A percentile compares a stretch with the other conserved stretches of the same genome.
Conservation (phyloP, 2,888 invertebrate genomes). For the Andricus quercusramuli region DNA sequence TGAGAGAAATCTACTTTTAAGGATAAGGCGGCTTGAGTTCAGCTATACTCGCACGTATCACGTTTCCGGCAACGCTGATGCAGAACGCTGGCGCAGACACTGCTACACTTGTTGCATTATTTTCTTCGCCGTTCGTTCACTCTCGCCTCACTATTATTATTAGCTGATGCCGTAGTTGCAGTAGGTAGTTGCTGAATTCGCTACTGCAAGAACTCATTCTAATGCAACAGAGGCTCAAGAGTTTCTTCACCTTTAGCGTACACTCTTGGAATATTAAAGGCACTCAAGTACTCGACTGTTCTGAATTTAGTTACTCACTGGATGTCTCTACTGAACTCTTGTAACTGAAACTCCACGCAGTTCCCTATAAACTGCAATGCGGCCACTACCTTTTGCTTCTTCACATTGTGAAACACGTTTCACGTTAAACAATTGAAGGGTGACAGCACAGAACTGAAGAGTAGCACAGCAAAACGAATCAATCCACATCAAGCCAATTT, state of each 20-base stretch:
- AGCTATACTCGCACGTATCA: neutral
- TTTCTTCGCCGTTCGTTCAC: slow-evolving; percentile 44
- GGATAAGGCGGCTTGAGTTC: slow-evolving; percentile 55
- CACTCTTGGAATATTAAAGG: slow-evolving; percentile 35
- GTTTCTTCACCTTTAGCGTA: slow-evolving; percentile 35
- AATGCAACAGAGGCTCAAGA: slow-evolving; percentile 32
- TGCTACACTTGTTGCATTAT: slow-evolving; percentile 65
- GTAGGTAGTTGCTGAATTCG: slow-evolving; percentile 19
- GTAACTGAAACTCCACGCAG: slow-evolving; percentile 27
- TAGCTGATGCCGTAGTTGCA: slow-evolving; percentile 20
- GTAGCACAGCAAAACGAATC: too few relatives aligned
- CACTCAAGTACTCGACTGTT: slow-evolving; percentile 30
- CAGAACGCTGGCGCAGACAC: slow-evolving; percentile 44
- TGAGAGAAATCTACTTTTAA: slow-evolving; percentile 53
- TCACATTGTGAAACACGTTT: neutral
- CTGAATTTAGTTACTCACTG: slow-evolving; percentile 38
- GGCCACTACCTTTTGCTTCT: neutral
- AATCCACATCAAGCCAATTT: too few relatives aligned
- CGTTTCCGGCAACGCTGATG: slow-evolving; percentile 40
- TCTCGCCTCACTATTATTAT: slow-evolving; percentile 44
- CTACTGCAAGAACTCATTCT: slow-evolving; percentile 19
- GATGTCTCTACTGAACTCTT: slow-evolving; percentile 17
- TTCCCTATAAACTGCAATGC: slow-evolving; percentile 21
- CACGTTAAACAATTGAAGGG: neutral
- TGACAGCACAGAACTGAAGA: too few relatives aligned